Evolutionary conservation across 2,888 invertebrate species (phyloP).

Genomic region (Byasa hedistus): DNA sequence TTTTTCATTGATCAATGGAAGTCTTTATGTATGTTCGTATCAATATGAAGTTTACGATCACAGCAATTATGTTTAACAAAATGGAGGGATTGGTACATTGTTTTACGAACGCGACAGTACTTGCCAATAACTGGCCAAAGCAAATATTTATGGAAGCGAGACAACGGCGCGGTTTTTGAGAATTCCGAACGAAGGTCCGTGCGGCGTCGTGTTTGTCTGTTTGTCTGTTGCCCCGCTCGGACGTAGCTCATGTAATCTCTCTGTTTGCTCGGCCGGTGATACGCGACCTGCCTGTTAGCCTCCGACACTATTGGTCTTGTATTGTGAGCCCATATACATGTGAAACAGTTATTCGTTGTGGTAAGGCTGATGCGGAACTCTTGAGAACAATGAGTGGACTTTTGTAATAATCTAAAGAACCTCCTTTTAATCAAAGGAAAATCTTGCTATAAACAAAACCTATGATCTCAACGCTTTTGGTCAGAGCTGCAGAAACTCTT

Average conservation of each 20-base stretch:
- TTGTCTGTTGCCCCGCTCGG: constrained; percentile 46
- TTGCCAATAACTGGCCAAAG: constrained; percentile 72
- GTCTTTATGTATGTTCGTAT: too few relatives aligned
- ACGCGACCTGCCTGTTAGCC: constrained; percentile 39
- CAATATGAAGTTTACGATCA: background rate
- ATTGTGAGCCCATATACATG: constrained; percentile 28
- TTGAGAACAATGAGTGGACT: too few relatives aligned
- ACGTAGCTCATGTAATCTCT: constrained; percentile 57
- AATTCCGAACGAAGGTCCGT: constrained; percentile 71
- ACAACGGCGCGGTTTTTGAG: constrained; percentile 76
- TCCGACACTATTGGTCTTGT: constrained; percentile 39
- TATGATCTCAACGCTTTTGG: too few relatives aligned
- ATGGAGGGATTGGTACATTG: background rate
- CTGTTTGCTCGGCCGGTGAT: constrained; percentile 50
- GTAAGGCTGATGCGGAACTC: background rate
- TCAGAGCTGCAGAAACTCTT: too few relatives aligned
- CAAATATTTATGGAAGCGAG: constrained; percentile 71
- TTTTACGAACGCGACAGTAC: constrained; percentile 46
- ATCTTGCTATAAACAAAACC: too few relatives aligned
- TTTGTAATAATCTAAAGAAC: too few relatives aligned
- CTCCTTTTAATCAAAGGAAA: too few relatives aligned
- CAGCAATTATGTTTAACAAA: background rate
- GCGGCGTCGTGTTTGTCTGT: constrained; percentile 36
- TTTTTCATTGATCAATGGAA: too few relatives aligned
- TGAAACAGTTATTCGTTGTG: background rate